phyloP scores from a whole-genome alignment of 1,140 invertebrate species.

The Drosophila simulans region DNA sequence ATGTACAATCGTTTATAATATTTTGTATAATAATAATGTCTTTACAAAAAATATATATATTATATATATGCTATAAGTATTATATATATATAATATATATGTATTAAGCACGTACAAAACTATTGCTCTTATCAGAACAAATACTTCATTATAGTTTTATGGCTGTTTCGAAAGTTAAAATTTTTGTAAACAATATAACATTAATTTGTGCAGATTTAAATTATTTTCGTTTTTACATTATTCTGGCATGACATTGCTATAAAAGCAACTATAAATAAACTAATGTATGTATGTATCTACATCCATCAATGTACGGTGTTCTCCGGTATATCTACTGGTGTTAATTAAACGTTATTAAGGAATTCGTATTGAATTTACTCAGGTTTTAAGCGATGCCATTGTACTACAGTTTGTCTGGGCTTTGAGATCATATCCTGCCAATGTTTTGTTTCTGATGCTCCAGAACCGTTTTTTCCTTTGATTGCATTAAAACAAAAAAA shows the following conservation, averaged over 20 bases:
- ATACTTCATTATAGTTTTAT: conserved; percentile 10
- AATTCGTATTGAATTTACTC: conserved; percentile 86
- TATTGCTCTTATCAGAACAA: conserved; percentile 30
- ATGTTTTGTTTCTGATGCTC: conserved; percentile 96
- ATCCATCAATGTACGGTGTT: conserved; percentile 17
- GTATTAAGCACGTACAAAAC: conserved; percentile 34
- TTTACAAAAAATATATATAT: conserved; percentile 7
- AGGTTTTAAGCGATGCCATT: conserved; percentile 95
- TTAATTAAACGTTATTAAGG: conserved; percentile 7
- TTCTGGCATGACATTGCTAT: conserved; percentile 17
- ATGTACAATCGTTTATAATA: conserved; percentile 4
- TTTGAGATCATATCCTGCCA: conserved; percentile 99
- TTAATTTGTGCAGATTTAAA: conserved; percentile 38
- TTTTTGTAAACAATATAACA: conserved; percentile 18
- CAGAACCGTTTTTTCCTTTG: conserved; percentile 93
- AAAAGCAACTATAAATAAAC: conserved; percentile 28
- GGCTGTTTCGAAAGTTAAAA: background rate
- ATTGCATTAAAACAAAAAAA: background rate
- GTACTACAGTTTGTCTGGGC: conserved; percentile 95
- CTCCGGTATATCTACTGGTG: conserved; percentile 13
- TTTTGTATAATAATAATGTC: background rate
- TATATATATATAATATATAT: no score
- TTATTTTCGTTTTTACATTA: background rate
- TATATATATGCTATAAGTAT: no score
- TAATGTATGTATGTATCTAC: conserved; percentile 39